Base-by-base conservation (phyloP, 2,113 vertebrate genomes). In the Danionella cerebrum region DNA sequence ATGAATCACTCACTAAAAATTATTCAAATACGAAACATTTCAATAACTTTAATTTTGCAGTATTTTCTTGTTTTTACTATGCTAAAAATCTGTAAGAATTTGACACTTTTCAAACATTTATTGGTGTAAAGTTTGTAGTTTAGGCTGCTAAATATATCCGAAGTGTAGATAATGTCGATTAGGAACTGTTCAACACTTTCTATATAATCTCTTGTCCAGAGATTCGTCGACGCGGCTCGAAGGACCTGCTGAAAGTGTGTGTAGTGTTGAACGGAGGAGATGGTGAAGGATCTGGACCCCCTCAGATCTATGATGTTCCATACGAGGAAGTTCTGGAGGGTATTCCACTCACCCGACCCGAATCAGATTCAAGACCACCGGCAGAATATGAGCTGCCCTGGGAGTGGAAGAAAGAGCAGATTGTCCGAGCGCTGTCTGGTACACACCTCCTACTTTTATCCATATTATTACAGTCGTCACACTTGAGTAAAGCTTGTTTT, bases 211-310 rank as follows among this genome's bases (percentile, higher is more conserved):
- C 21, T 59, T 71, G 8, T 6, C 5, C 77, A 98, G 94, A 95
- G 74, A 95, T 98, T 27, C 88, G 94, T 1, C 82, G 93, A 2
- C 84, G 93, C 0, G 96, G 95, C 10, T 98, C 95, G 71, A 96
- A 94, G 74, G 94, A 98, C 57, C 91, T 93, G 2, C 83, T 97
- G 78, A 96, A 94, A 78, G 89, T 92, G 38, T 88, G 92, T 10
- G 89, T 93, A 47, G 85, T 97, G 71, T 82, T 93, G 39, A 92
- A 95, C 66, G 89, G 80, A 51, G 80, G 85, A 21, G 78, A 85
- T 52, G 75, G 67, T 16, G 75, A 78, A 25, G 44, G 65, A 0
- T 48, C 82, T 16, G n/a, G 76, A 2, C 76, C 82, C 14, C 82
- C 82, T 1, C 87, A 88, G 21, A 89, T 88, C 72, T 89, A 90